A percentile compares a stretch with the other conserved stretches of the same genome.
These are phyloP conservation scores for Mesoligia furuncula DNA, from an alignment of 2,888 invertebrate genomes.

Conservation along the genomic window DNA sequence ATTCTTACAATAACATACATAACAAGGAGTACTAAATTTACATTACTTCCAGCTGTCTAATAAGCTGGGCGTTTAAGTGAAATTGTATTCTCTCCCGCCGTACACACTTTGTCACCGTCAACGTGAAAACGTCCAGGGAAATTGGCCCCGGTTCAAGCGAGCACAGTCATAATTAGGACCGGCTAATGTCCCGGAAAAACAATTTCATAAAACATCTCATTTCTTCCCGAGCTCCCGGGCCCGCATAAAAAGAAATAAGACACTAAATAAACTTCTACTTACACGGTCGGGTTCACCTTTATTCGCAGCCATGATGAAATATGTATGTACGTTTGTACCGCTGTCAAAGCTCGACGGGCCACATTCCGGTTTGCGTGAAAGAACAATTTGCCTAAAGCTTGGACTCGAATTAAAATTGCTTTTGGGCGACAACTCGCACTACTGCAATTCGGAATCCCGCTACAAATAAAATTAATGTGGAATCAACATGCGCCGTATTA, in stretches of 20 bases:
- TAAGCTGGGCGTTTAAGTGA: slow-evolving; percentile 79
- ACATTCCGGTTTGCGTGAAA: slow-evolving; percentile 81
- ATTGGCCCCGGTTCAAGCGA: slow-evolving; percentile 83
- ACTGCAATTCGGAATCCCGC: slow-evolving; percentile 70
- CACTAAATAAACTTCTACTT: slow-evolving; percentile 87
- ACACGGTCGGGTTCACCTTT: slow-evolving; percentile 81
- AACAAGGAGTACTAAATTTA: slow-evolving; percentile 74
- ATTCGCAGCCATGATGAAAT: slow-evolving; percentile 77
- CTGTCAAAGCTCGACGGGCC: slow-evolving; percentile 69
- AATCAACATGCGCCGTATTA: slow-evolving; percentile 68
- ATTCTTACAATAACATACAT: slow-evolving; percentile 62
- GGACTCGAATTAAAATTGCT: slow-evolving; percentile 81
- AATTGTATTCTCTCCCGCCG: slow-evolving; percentile 80
- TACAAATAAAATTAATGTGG: slow-evolving; percentile 61
- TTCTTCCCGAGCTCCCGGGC: slow-evolving; percentile 75
- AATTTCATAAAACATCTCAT: slow-evolving; percentile 89
- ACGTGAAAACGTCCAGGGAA: slow-evolving; percentile 86
- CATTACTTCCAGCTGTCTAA: slow-evolving; percentile 81
- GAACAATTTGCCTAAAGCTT: slow-evolving; percentile 78
- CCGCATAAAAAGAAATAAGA: slow-evolving; percentile 87
- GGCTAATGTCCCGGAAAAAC: slow-evolving; percentile 89
- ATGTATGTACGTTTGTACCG: slow-evolving; percentile 67
- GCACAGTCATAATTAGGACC: slow-evolving; percentile 85
- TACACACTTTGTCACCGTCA: slow-evolving; percentile 87
- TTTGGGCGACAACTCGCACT: slow-evolving; percentile 72